phyloP scores from a whole-genome alignment of 2,888 invertebrate species.

The Harpalus rubripes region DNA sequence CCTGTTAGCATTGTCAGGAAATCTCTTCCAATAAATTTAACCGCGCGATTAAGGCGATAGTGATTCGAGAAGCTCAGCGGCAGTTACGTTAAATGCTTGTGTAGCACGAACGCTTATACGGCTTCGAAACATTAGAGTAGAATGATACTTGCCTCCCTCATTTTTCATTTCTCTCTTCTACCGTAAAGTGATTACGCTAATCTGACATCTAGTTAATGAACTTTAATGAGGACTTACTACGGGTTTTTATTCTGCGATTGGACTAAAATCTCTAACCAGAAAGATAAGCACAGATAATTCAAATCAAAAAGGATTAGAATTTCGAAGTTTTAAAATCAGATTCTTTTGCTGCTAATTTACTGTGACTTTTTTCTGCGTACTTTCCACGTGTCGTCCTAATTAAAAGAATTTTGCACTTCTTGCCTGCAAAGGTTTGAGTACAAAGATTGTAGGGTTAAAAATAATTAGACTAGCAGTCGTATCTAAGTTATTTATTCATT shows the following conservation, averaged over 20 bases:
- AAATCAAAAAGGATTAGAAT: no score
- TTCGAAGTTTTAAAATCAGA: no score
- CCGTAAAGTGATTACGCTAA: background rate
- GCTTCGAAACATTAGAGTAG: background rate
- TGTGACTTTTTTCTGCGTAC: no score
- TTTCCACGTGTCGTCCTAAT: no score
- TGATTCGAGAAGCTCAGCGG: slow-evolving; percentile 18
- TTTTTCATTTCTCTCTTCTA: slow-evolving; percentile 4
- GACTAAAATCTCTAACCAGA: no score
- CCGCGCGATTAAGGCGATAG: slow-evolving; percentile 35
- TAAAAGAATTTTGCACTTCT: no score
- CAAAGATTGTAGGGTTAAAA: no score
- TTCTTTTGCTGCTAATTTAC: no score
- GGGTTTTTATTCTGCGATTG: background rate
- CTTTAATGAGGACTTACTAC: background rate
- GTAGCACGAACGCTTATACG: slow-evolving; percentile 26
- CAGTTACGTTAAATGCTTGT: slow-evolving; percentile 20
- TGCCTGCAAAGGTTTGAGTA: no score
- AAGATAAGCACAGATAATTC: no score
- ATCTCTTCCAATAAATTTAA: slow-evolving; percentile 35
- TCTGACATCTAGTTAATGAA: background rate
- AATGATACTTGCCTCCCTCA: background rate
- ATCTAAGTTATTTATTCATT: no score
- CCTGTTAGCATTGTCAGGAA: slow-evolving; percentile 6
- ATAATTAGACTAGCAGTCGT: no score